Percentiles rank a stretch among this genome's conserved stretches.
phyloP scores from a whole-genome alignment of 2,113 vertebrate species.

The Lepus europaeus region DNA sequence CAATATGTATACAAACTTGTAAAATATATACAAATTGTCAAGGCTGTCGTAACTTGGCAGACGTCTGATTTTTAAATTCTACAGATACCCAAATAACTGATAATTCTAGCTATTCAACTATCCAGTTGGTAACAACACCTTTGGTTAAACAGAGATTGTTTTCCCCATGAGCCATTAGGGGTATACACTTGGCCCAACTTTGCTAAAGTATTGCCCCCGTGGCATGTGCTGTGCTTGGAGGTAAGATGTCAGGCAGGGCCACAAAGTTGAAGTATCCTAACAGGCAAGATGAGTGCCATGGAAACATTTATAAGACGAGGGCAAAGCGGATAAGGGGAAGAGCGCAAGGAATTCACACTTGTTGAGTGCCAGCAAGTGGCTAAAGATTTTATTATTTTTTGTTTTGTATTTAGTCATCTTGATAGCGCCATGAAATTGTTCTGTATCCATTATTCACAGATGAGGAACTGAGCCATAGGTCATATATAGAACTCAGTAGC shows the following conservation, averaged over 20 bases:
- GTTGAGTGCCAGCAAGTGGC: fast-evolving
- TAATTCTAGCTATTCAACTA: constrained; percentile 49
- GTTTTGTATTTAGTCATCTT: not conserved
- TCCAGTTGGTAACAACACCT: constrained; percentile 36
- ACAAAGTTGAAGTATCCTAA: not conserved
- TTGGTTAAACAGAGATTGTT: not conserved
- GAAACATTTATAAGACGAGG: not conserved
- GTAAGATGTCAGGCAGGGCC: not conserved
- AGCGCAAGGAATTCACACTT: not conserved
- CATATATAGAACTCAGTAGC: not conserved
- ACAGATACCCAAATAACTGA: not conserved
- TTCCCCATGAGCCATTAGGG: not conserved
- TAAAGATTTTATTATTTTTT: not conserved
- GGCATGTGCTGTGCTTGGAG: not conserved
- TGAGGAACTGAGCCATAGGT: not conserved
- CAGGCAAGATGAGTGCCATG: not conserved
- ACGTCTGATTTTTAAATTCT: constrained; percentile 34
- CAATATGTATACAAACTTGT: not conserved
- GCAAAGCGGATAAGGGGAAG: not conserved
- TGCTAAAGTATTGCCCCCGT: constrained; percentile 9
- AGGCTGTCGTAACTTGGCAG: constrained; percentile 32
- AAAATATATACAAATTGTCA: constrained; percentile 44
- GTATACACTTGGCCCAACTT: not conserved
- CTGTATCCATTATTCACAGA: not conserved
- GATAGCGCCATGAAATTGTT: not conserved